These are phyloP conservation scores for Schizopygopsis pylzovi DNA, from an alignment of 2,797 vertebrate species.

Conservation along the genomic window DNA sequence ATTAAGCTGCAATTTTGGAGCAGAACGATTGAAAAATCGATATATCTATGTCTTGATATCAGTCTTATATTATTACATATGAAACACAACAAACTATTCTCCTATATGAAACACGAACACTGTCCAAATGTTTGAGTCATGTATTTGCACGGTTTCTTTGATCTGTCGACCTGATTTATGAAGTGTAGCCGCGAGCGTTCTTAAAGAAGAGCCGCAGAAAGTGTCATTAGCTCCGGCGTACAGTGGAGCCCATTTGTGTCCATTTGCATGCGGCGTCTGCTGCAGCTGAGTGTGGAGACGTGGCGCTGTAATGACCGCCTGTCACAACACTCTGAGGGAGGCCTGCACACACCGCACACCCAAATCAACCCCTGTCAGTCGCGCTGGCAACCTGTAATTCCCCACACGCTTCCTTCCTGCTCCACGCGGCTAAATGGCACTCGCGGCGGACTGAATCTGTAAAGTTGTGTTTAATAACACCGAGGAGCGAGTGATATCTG, in stretches of 20 bases:
- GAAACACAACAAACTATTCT: background rate
- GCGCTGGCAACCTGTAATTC: conserved; percentile 99
- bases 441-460: conserved; percentile 98
- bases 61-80: background rate
- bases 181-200: conserved; percentile 60
- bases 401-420: conserved; percentile 87
- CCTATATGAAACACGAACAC: background rate
- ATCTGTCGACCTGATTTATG: conserved; percentile 16
- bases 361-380: conserved; percentile 99
- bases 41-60: background rate
- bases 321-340: conserved; percentile 99
- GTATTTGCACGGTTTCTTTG: background rate
- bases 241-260: conserved; percentile 98
- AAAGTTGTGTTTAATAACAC: conserved; percentile 99
- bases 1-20: background rate
- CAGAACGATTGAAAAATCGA: background rate
- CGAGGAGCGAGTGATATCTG: conserved; percentile 85
- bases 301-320: conserved; percentile 98
- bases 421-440: conserved; percentile 96
- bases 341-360: conserved; percentile 90
- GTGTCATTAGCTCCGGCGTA: conserved; percentile 89
- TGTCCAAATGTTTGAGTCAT: background rate
- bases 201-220: conserved; percentile 79
- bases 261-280: conserved; percentile 97
- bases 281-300: conserved; percentile 96